These are phyloP conservation scores for Lycorma delicatula DNA, from an alignment of 1,140 invertebrate genomes.

Conservation along the genomic window DNA sequence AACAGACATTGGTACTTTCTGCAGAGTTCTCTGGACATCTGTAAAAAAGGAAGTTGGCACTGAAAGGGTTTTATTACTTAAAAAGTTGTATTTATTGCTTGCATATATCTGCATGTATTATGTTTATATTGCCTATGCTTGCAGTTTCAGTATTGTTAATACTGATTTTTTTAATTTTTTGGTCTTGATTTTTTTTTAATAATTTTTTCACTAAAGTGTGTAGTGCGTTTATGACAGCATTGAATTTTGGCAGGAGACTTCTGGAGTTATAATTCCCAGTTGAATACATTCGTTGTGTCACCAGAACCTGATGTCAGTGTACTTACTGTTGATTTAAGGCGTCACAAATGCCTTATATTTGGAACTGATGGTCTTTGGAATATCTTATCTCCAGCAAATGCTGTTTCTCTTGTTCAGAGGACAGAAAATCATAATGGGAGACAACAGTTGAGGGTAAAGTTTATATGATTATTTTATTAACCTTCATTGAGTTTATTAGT, in stretches of 20 bases:
- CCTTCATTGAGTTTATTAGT: no score
- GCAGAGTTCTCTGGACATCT: no score
- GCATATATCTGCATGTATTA: no score
- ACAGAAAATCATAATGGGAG: conserved; percentile 71
- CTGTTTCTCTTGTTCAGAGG: conserved; percentile 75
- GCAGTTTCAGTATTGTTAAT: background rate
- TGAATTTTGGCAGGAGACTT: conserved; percentile 63
- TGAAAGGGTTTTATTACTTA: no score
- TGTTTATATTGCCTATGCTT: background rate
- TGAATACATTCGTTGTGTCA: conserved; percentile 90
- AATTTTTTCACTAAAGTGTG: background rate
- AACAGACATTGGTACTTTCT: no score
- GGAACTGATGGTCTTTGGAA: conserved; percentile 97
- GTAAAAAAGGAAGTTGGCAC: no score
- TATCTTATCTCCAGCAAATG: conserved; percentile 73
- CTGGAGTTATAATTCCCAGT: conserved; percentile 90
- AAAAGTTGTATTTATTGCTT: no score
- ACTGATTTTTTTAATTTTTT: background rate
- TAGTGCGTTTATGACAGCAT: background rate
- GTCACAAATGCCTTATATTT: conserved; percentile 81
- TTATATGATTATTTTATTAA: no score
- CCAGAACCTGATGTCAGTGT: conserved; percentile 93
- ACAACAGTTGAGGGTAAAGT: no score
- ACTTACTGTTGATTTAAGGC: conserved; percentile 68
- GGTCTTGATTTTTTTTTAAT: background rate